Base-by-base conservation (phyloP, 2,797 vertebrate species). In the Xiphophorus birchmanni region DNA sequence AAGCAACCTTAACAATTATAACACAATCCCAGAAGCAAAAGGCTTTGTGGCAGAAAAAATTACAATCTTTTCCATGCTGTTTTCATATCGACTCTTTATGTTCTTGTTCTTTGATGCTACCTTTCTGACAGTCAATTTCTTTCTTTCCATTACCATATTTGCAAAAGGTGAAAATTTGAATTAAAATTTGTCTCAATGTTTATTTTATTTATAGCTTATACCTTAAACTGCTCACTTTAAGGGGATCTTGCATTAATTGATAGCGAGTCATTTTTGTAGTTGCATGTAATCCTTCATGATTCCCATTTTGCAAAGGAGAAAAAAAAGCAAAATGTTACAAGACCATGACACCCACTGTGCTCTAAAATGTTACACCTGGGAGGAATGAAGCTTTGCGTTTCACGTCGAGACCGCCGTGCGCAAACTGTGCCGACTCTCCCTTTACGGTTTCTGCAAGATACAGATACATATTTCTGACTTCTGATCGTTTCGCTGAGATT, bases 1-100 rank as follows among this genome's bases (percentile, higher is more conserved):
- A 92, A 91, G 89, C 82, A 35, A 77, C 77, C 65, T 82, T 86
- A 89, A 92, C 89, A 95, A 93, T 92, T 88, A 87, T 23, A 84
- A 81, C 84, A 76, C 11, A 89, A 76, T 84, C 88, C 89, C 74
- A 84, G 75, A 80, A 90, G 90, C 81, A 60, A 80, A 75, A 80
- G 75, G 84, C 88, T 91, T 93, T 93, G 87, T 73, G 18, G 82
- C 77, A 4, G 63, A 17, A 37, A 13, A 93, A 88, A 92, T 92
- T 88, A 84, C 50, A 54, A 56, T 65, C 69, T 85, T 89, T 91
- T 91, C 90, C 88, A 82, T 1, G 1, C 63, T 71, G 78, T 85
- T 73, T 82, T 83, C 83, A 76, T 83, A 2, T 60, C 85, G 48
- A 77, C 84, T 80, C 84, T 37, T 65, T 50, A 71, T 82, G 69